A percentile compares a stretch with the other conserved stretches of the same genome.
These are phyloP conservation scores for Lycaena phlaeas DNA, from an alignment of 2,888 invertebrate species.

Conservation along the genomic window DNA sequence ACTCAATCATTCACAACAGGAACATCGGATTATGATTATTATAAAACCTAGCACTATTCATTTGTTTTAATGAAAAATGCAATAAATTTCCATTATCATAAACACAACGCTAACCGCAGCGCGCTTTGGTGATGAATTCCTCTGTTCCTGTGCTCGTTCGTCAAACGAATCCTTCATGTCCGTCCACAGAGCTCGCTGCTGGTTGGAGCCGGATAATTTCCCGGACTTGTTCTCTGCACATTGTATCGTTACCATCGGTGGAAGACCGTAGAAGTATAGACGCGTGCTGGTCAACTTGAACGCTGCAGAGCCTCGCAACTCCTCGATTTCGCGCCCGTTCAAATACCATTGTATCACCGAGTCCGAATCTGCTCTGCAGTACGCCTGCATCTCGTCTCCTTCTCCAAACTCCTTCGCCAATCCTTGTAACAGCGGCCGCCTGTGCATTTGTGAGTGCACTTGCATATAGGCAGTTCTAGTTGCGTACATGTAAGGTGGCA, in stretches of 20 bases:
- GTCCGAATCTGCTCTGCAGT: constrained; percentile 44
- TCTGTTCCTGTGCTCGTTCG: constrained; percentile 30
- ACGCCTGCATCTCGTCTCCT: constrained; percentile 47
- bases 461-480: constrained; percentile 47
- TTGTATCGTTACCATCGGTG: constrained; percentile 61
- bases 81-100: constrained; percentile 3
- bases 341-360: constrained; percentile 57
- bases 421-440: constrained; percentile 48
- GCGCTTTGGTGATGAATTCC: constrained; percentile 20
- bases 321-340: constrained; percentile 42
- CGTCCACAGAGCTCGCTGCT: constrained; percentile 42
- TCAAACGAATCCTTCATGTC: constrained; percentile 23
- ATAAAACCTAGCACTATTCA: too few species aligned
- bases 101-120: neutral
- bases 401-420: constrained; percentile 42
- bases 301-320: constrained; percentile 35
- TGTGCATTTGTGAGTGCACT: constrained; percentile 40
- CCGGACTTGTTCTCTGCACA: constrained; percentile 67
- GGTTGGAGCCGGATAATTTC: constrained; percentile 48
- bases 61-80: neutral
- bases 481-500: constrained; percentile 49
- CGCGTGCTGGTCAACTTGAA: constrained; percentile 38
- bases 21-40: neutral
- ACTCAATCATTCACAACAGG: neutral
- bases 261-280: constrained; percentile 47